Conservation (phyloP, 2,888 invertebrate genomes). For the Antheraea assamensis region DNA sequence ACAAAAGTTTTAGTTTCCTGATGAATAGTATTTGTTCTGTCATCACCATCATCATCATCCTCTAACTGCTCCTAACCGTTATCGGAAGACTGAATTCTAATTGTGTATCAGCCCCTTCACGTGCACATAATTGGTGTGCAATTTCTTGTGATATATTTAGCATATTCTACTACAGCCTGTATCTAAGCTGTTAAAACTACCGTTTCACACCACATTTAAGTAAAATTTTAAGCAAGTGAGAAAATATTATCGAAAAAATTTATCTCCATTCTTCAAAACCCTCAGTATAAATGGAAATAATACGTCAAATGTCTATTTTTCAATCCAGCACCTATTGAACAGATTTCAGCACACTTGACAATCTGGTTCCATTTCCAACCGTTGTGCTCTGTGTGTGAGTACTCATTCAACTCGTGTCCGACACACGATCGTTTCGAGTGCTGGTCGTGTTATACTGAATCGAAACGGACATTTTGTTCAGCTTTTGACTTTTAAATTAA, state of each 20-base stretch:
- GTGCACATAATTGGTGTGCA: no score
- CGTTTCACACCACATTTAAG: no score
- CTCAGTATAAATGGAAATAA: not conserved
- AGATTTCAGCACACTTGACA: slow-evolving; percentile 7
- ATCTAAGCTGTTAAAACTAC: no score
- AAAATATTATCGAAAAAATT: not conserved
- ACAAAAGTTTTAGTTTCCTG: no score
- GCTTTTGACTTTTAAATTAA: not conserved
- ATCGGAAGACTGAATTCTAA: no score
- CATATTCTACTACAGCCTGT: no score
- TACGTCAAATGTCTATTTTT: not conserved
- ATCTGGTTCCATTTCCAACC: slow-evolving; percentile 2
- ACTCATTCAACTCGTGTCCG: not conserved
- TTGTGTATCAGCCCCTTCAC: no score
- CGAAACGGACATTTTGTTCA: not conserved
- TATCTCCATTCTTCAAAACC: not conserved
- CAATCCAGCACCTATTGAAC: slow-evolving; percentile 10
- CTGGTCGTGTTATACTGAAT: not conserved
- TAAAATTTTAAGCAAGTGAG: not conserved
- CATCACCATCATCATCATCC: no score
- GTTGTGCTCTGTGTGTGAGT: not conserved
- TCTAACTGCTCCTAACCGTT: no score
- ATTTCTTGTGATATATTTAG: no score
- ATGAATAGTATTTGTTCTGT: no score
- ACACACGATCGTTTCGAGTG: not conserved